Percentiles rank a stretch among this genome's conserved stretches.
These are phyloP conservation scores for Cantharis rustica DNA, from an alignment of 2,888 invertebrate genomes.

Conservation along the genomic window DNA sequence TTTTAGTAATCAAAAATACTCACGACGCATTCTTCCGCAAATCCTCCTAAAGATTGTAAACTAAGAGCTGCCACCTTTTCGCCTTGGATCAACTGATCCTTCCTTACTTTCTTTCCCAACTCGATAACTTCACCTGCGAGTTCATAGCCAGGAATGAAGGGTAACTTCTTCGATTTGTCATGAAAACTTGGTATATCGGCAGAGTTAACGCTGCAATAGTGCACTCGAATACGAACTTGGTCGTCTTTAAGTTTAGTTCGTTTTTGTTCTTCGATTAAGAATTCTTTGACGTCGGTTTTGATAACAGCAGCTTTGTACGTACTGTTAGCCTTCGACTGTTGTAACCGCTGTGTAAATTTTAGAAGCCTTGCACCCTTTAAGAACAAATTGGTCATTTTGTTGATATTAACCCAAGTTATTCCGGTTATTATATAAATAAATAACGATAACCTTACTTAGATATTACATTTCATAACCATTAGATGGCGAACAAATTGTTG, in stretches of 20 bases:
- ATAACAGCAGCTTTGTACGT: conserved; percentile 59
- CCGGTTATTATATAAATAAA: background rate
- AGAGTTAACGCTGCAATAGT: conserved; percentile 69
- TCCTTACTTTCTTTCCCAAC: conserved; percentile 59
- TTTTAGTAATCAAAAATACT: conserved; percentile 17
- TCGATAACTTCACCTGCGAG: conserved; percentile 65
- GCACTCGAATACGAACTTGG: conserved; percentile 66
- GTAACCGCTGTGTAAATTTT: background rate
- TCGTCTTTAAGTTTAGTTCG: conserved; percentile 55
- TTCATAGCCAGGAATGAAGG: conserved; percentile 70
- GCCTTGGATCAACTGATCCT: conserved; percentile 57
- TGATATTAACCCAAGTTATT: background rate
- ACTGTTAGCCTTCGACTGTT: conserved; percentile 31
- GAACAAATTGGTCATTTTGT: conserved; percentile 15
- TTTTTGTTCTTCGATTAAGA: conserved; percentile 58
- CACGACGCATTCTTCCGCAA: conserved; percentile 65
- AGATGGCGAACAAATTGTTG: too few relatives aligned
- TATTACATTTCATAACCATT: too few relatives aligned
- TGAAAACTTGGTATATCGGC: conserved; percentile 64
- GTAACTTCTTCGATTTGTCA: conserved; percentile 57
- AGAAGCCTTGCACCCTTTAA: conserved; percentile 14
- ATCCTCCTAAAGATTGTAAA: conserved; percentile 61
- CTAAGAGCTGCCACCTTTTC: conserved; percentile 66
- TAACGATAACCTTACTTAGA: background rate
- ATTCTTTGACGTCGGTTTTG: conserved; percentile 57